These are phyloP conservation scores for Ianthella basta DNA, from an alignment of 37 sponge, comb jelly and placozoan genomes.

Conservation along the genomic window DNA sequence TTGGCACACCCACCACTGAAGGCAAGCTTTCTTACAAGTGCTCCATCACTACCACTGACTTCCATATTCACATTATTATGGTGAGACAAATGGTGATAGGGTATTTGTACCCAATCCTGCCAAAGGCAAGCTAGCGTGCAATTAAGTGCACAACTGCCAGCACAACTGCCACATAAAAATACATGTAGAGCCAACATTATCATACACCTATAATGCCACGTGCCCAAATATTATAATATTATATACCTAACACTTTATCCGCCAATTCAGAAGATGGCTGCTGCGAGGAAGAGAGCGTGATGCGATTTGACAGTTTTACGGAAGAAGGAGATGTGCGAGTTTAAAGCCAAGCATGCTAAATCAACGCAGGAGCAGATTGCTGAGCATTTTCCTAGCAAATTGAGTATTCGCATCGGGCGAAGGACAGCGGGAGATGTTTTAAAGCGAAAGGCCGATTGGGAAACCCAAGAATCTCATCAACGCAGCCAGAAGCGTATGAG, in stretches of 20 bases:
- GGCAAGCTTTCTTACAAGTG: no score
- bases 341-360: neutral
- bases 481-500: neutral
- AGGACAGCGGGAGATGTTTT: constrained; percentile 9
- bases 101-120: no score
- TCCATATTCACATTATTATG: no score
- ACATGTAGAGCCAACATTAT: no score
- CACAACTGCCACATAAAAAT: no score
- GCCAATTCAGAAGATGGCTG: constrained; percentile 19
- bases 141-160: no score
- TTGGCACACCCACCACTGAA: no score
- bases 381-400: constrained; percentile 1
- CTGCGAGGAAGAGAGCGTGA: neutral
- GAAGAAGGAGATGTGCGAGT: constrained; percentile 1
- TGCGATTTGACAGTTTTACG: neutral
- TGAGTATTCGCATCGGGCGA: neutral
- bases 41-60: no score
- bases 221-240: neutral
- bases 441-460: constrained; percentile 22
- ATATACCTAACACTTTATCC: constrained; percentile 9
- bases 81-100: no score
- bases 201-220: no score
- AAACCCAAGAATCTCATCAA: neutral
- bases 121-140: no score
- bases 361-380: constrained; percentile 17